phyloP scores from a whole-genome alignment of 1,140 invertebrate genomes.

The Neodiprion fabricii region DNA sequence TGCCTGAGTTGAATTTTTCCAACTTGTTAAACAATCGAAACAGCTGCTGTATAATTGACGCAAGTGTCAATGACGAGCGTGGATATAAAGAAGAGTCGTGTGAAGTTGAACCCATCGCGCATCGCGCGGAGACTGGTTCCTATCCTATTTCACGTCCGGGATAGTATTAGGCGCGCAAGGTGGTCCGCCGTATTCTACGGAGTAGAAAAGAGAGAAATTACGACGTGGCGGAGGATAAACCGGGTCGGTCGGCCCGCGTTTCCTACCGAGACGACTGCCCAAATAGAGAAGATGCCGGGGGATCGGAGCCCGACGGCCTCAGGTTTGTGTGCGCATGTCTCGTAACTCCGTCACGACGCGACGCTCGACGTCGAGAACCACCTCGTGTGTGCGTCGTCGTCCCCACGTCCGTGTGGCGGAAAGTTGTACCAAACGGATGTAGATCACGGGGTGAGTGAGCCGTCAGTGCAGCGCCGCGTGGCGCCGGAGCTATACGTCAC shows the following conservation, averaged over 20 bases:
- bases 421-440: conserved; percentile 11
- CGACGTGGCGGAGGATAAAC: neutral
- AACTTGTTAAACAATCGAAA: too few species aligned
- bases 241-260: neutral
- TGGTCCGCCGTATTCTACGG: too few species aligned
- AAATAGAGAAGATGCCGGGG: conserved; percentile 2
- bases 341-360: conserved; percentile 11
- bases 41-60: too few species aligned
- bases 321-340: conserved; percentile 14
- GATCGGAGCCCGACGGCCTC: neutral
- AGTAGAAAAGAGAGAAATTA: neutral
- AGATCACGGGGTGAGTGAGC: conserved; percentile 8
- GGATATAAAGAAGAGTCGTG: too few species aligned
- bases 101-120: too few species aligned
- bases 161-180: too few species aligned
- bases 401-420: neutral
- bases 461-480: conserved; percentile 3
- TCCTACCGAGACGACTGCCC: conserved; percentile 1
- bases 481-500: neutral
- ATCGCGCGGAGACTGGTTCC: too few species aligned
- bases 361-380: neutral
- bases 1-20: too few species aligned
- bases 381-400: neutral
- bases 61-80: too few species aligned
- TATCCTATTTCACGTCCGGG: neutral